phyloP scores from a whole-genome alignment of 1,140 invertebrate genomes.

The Drosophila lacertosa region DNA sequence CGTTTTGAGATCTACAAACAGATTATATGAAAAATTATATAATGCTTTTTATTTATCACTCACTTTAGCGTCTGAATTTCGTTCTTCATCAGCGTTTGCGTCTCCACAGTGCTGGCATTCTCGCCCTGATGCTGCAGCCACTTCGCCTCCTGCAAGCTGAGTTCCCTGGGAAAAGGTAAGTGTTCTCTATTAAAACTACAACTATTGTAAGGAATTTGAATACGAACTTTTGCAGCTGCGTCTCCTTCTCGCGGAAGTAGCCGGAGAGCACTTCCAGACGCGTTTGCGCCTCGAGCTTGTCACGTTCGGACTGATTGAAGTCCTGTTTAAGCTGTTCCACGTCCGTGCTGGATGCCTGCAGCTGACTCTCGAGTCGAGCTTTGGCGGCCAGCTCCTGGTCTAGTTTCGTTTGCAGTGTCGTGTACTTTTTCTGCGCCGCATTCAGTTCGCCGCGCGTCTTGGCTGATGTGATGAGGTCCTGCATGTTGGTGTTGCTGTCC shows the following conservation, averaged over 20 bases:
- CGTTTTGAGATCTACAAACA: slow-evolving; percentile 87
- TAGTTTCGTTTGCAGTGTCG: slow-evolving; percentile 76
- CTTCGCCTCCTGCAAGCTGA: slow-evolving; percentile 91
- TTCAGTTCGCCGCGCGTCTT: slow-evolving; percentile 85
- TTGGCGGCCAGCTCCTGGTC: slow-evolving; percentile 82
- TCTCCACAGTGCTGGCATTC: slow-evolving; percentile 90
- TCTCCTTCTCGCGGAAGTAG: slow-evolving; percentile 95
- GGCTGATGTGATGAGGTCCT: slow-evolving; percentile 84
- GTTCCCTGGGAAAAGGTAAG: slow-evolving; percentile 86
- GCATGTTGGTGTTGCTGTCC: slow-evolving; percentile 82
- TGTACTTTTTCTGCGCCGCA: slow-evolving; percentile 84
- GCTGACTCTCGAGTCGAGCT: slow-evolving; percentile 61
- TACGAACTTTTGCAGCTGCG: slow-evolving; percentile 91
- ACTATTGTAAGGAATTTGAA: slow-evolving; percentile 33
- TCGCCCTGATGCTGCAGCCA: slow-evolving; percentile 93
- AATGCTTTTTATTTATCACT: slow-evolving; percentile 57
- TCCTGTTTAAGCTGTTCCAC: slow-evolving; percentile 86
- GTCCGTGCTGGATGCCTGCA: slow-evolving; percentile 62
- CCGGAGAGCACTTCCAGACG: slow-evolving; percentile 92
- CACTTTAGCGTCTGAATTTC: slow-evolving; percentile 93
- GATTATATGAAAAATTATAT: slow-evolving; percentile 12
- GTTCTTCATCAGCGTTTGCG: slow-evolving; percentile 90
- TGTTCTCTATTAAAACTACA: no score
- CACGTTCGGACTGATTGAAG: slow-evolving; percentile 89
- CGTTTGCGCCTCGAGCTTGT: slow-evolving; percentile 91